Evolutionary conservation across 2,797 vertebrate genomes (phyloP), one percentile per base, ranked within the genome.

Genomic region (Sphenodon punctatus): DNA sequence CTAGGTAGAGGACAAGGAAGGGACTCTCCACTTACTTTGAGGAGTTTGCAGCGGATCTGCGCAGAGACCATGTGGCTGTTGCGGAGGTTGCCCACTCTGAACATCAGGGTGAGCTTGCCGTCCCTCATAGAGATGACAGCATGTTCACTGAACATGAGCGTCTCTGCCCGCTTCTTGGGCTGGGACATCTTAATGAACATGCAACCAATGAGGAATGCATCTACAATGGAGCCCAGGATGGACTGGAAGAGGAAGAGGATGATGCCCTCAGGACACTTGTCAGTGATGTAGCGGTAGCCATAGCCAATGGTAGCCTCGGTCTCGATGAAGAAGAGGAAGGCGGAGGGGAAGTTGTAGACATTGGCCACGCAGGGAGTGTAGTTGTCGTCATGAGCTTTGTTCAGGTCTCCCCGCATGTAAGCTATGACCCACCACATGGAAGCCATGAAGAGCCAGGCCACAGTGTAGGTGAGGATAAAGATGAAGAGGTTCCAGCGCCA

Each of bases 151-250:
- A 99, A 99, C 98, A 99, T 99, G 76, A 99, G 91, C 12, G 98
- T 99, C 96, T 99, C 98, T 2, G 98, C 98, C 92, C 98, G 89
- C 88, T 99, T 99, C 95, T 99, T 99, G 90, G 98, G 98, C 94
- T 99, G 98, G 41, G 98, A 99, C 98, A 99, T 99, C 96, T 99
- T 99, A 94, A 99, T 99, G 89, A 99, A 99, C 98, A 99, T 99
- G 94, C 98, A 99, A 89, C 98, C 98, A 84, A 99, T 99, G 90
- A 99, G 93, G 92, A 99, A 99, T 60, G 98, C 98, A 80, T 99
- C 98, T 88, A 99, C 98, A 84, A 99, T 99, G 90, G 98, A 99
- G 49, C 98, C 98, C 38, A 99, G 96, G 92, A 99, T 98, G 86
- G 98, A 99, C 94, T 99, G 98, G 94, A 99, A 98, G 78, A 99